Evolutionary conservation across 2,888 invertebrate species (phyloP).

Genomic region (Troglohyphantes excavatus): DNA sequence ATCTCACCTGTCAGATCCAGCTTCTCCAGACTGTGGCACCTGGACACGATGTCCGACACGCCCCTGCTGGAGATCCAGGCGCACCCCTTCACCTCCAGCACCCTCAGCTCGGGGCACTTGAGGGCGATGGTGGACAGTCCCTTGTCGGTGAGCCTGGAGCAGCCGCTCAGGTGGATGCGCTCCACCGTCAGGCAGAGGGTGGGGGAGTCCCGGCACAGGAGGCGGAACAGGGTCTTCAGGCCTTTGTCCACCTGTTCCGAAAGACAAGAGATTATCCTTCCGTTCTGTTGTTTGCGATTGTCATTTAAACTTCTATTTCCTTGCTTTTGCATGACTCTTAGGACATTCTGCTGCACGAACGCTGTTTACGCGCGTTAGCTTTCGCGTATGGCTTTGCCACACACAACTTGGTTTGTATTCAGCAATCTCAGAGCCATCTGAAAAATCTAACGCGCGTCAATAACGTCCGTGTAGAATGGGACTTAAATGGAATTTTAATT

Average conservation of each 20-base stretch:
- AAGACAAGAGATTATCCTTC: too few species aligned
- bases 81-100: constrained; percentile 90
- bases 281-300: too few species aligned
- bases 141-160: constrained; percentile 89
- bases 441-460: too few species aligned
- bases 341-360: too few species aligned
- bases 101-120: constrained; percentile 91
- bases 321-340: too few species aligned
- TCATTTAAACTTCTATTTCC: too few species aligned
- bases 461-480: too few species aligned
- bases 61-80: constrained; percentile 89
- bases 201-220: constrained; percentile 83
- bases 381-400: too few species aligned
- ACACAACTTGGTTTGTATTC: too few species aligned
- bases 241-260: constrained; percentile 86
- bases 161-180: constrained; percentile 87
- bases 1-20: constrained; percentile 90
- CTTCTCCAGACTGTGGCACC: constrained; percentile 91
- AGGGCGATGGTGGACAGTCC: constrained; percentile 90
- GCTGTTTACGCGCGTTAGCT: too few species aligned
- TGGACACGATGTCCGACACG: constrained; percentile 89
- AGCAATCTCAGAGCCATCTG: too few species aligned
- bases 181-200: constrained; percentile 88
- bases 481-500: too few species aligned
- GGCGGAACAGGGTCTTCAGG: constrained; percentile 82